Conservation (phyloP, 1,140 invertebrate species). For the Neomicropteryx cornuta region DNA sequence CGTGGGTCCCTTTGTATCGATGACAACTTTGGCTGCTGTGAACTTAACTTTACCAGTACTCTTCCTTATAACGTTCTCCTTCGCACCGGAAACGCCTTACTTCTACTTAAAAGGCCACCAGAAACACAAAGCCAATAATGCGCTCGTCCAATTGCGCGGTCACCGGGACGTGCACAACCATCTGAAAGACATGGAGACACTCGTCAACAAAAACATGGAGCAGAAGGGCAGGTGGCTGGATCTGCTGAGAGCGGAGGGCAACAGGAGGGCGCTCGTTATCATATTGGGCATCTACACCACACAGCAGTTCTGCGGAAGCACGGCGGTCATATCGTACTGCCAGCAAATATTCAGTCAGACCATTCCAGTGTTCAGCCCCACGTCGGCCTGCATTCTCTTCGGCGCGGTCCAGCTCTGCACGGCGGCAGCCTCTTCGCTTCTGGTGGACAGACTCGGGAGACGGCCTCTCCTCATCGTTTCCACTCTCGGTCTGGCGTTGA, state of each 20-base stretch:
- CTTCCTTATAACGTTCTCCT: conserved; percentile 51
- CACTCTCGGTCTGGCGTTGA: conserved; percentile 39
- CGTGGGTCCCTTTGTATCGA: conserved; percentile 49
- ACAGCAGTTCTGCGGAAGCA: conserved; percentile 68
- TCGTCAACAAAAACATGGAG: conserved; percentile 43
- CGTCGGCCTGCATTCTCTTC: conserved; percentile 50
- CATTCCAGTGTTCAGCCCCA: conserved; percentile 36
- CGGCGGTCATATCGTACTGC: conserved; percentile 61
- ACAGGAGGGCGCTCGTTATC: conserved; percentile 53
- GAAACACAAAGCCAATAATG: conserved; percentile 45
- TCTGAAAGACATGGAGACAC: conserved; percentile 45
- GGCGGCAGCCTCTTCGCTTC: conserved; percentile 45
- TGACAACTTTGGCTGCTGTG: conserved; percentile 43
- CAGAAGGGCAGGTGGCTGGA: conserved; percentile 44
- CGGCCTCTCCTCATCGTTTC: conserved; percentile 54
- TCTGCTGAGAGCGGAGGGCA: conserved; percentile 42
- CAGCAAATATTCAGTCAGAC: conserved; percentile 56
- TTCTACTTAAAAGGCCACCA: conserved; percentile 48
- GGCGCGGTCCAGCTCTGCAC: conserved; percentile 54
- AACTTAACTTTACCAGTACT: conserved; percentile 44
- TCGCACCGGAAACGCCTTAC: conserved; percentile 72
- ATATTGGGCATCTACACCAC: conserved; percentile 54
- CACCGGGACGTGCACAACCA: conserved; percentile 47
- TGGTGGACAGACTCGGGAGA: conserved; percentile 62
- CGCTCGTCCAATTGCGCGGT: conserved; percentile 50